A percentile compares a stretch with the other conserved stretches of the same genome.
phyloP scores from a whole-genome alignment of 2,888 invertebrate species.

The Torymus aiolomorphi region DNA sequence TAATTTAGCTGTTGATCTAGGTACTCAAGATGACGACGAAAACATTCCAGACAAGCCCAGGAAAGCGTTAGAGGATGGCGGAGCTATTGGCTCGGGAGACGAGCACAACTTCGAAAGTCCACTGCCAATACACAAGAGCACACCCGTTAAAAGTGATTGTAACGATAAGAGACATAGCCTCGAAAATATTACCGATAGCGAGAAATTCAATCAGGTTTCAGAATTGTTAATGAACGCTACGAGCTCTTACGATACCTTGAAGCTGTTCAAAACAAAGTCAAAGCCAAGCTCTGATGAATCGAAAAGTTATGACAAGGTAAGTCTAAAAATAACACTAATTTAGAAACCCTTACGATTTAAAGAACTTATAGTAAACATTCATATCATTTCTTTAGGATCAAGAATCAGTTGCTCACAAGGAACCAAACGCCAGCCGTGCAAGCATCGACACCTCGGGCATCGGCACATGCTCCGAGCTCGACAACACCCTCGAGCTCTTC shows the following conservation, averaged over 20 bases:
- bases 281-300: constrained; percentile 56
- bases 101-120: constrained; percentile 31
- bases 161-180: constrained; percentile 25
- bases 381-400: too few relatives aligned
- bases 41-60: constrained; percentile 19
- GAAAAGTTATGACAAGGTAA: constrained; percentile 51
- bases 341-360: too few relatives aligned
- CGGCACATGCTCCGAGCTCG: constrained; percentile 44
- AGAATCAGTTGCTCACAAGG: too few relatives aligned
- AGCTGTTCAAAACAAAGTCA: constrained; percentile 68
- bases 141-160: constrained; percentile 54
- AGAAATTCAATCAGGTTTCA: constrained; percentile 62
- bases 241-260: constrained; percentile 72
- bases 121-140: constrained; percentile 52
- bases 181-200: constrained; percentile 58
- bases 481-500: constrained; percentile 62
- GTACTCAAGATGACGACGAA: constrained; percentile 12
- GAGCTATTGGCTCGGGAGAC: not conserved
- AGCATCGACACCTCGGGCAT: constrained; percentile 15
- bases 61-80: constrained; percentile 13
- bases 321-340: not conserved
- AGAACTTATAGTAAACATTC: too few relatives aligned
- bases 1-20: not conserved
- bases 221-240: constrained; percentile 54
- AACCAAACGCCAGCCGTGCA: too few relatives aligned